Base-by-base conservation (phyloP, 2,797 vertebrate genomes). In the Ceyx erithaca region DNA sequence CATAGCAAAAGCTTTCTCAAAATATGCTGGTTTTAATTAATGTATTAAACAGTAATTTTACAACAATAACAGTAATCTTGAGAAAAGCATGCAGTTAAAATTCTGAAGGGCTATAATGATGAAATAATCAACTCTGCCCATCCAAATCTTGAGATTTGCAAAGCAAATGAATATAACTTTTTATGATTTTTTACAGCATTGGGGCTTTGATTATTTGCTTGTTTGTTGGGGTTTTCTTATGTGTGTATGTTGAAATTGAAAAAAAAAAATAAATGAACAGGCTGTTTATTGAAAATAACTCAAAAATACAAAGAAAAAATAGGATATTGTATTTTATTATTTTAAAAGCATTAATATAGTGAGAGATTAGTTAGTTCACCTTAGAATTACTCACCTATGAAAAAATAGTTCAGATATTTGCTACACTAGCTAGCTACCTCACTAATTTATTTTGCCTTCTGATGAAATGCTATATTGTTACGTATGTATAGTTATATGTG, bases 131-230 rank as follows among this genome's bases (percentile, higher is more conserved):
- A 25, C 9, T 69, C 5, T 49, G 4, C 10, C 5, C 9, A 4
- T 48, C 19, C 70, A 77, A 80, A 83, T 37, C 10, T 28, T 23
- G 19, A 73, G 18, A 75, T 79, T 22, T 69, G 33, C 37, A 76
- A 79, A 9, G 9, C 23, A 48, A 28, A 1, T 26, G 41, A 78
- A 35, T 7, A 20, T 21, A 81, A 6, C 6, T 82, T 80, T 28
- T 48, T 3, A 21, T 40, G 6, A 15, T 71, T 84, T 63, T 63
- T 71, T 72, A 28, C 61, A 69, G 2, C 6, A 1, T 63, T 3
- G 1, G 0, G 0, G 0, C 23, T 70, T 79, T 30, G 0, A 2
- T 51, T 41, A 21, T 45, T 51, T 67, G 1, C 1, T 61, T 82
- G 33, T 23, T 69, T 83, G 4, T 45, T 72, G 40, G 4, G n/a